These are phyloP conservation scores for Nettapus auritus DNA, from an alignment of 2,113 vertebrate species.

Conservation along the genomic window DNA sequence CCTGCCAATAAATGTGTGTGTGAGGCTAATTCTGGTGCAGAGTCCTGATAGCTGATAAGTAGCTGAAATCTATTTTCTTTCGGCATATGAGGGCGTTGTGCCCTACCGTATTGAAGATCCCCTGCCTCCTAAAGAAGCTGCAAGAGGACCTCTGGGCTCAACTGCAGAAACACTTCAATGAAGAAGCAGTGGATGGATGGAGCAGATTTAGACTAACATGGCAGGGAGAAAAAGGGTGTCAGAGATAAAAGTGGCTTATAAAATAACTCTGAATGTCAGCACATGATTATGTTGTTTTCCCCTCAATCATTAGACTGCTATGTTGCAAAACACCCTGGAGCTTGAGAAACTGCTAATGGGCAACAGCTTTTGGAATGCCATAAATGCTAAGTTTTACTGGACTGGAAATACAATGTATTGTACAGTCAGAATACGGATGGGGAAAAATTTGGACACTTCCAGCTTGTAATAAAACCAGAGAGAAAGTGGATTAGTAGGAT, in stretches of 20 bases:
- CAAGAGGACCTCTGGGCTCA: background rate
- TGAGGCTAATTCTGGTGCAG: background rate
- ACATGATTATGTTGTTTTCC: slow-evolving; percentile 71
- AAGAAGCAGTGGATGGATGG: background rate
- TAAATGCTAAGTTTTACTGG: slow-evolving; percentile 51
- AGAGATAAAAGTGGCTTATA: slow-evolving; percentile 63
- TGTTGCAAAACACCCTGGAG: slow-evolving; percentile 64
- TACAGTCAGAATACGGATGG: slow-evolving; percentile 33
- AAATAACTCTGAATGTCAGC: slow-evolving; percentile 68
- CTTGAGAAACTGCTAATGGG: slow-evolving; percentile 67
- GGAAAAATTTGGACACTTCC: slow-evolving; percentile 38
- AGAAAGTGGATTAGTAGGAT: slow-evolving; percentile 53
- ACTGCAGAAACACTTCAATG: background rate
- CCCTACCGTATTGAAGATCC: background rate
- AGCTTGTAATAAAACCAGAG: slow-evolving; percentile 15
- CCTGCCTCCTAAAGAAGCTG: background rate
- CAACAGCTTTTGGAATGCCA: slow-evolving; percentile 69
- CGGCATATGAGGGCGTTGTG: background rate
- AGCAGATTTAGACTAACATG: background rate
- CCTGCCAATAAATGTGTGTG: background rate
- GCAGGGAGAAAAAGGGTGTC: slow-evolving; percentile 1
- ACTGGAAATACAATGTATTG: background rate
- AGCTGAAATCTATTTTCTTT: background rate
- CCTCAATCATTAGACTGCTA: slow-evolving; percentile 60
- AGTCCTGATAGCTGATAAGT: background rate